Evolutionary conservation across 2,888 invertebrate species (phyloP).

Genomic region (Phania funesta): DNA sequence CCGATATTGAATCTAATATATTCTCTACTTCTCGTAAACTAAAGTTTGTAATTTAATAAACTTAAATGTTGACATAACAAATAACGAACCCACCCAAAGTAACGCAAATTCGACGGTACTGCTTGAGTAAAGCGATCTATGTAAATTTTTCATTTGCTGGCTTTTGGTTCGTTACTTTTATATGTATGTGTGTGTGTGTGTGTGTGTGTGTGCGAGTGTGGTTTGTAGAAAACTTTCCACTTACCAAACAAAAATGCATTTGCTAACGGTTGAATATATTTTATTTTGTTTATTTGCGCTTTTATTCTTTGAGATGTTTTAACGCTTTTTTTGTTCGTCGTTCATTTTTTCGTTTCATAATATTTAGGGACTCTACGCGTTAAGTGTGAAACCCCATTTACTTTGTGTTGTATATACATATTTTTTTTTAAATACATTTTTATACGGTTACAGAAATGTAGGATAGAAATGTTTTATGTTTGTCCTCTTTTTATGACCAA

Average conservation of each 20-base stretch:
- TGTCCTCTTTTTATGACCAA: neutral
- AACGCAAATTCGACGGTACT: conserved; percentile 33
- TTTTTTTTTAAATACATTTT: conserved; percentile 51
- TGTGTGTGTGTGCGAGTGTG: neutral
- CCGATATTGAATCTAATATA: too few relatives aligned
- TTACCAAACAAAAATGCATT: conserved; percentile 42
- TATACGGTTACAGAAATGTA: conserved; percentile 18
- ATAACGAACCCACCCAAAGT: conserved; percentile 7
- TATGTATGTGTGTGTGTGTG: neutral
- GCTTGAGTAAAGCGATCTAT: conserved; percentile 28
- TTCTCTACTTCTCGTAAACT: too few relatives aligned
- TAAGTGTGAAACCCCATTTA: conserved; percentile 59
- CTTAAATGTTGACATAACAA: neutral
- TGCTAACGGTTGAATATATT: conserved; percentile 21
- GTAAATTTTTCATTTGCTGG: neutral
- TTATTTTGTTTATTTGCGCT: conserved; percentile 19
- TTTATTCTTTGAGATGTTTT: conserved; percentile 41
- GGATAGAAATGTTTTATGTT: conserved; percentile 4
- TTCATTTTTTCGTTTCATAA: conserved; percentile 3
- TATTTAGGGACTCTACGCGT: conserved; percentile 56
- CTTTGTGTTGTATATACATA: conserved; percentile 12
- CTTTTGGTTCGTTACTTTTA: conserved; percentile 17
- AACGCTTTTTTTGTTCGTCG: conserved; percentile 25
- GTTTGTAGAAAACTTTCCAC: conserved; percentile 38
- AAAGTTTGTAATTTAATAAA: neutral